Conservation (phyloP, 2,113 vertebrate genomes). For the Maccullochella peelii region DNA sequence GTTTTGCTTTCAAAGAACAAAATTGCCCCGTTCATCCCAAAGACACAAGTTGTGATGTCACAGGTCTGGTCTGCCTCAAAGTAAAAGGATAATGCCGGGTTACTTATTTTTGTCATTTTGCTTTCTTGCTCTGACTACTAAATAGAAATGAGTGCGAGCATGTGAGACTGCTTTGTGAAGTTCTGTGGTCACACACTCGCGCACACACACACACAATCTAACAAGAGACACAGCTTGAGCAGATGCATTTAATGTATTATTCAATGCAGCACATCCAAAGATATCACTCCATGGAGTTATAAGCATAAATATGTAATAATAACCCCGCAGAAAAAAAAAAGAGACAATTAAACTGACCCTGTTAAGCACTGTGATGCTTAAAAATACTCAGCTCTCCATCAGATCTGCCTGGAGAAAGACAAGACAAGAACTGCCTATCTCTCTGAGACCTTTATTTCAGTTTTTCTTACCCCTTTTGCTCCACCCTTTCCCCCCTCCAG, state of each 20-base stretch:
- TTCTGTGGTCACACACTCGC: conserved; percentile 36
- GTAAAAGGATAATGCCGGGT: neutral
- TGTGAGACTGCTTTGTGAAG: conserved; percentile 39
- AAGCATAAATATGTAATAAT: conserved; percentile 81
- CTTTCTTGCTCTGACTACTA: conserved; percentile 8
- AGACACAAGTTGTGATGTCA: neutral
- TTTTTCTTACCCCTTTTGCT: neutral
- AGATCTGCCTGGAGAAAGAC: conserved; percentile 21
- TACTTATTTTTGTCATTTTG: conserved; percentile 1
- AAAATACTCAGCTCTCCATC: conserved; percentile 23
- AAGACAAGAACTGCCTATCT: conserved; percentile 10
- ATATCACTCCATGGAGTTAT: conserved; percentile 67
- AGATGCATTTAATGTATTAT: conserved; percentile 84
- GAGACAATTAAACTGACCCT: conserved; percentile 39
- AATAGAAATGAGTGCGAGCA: conserved; percentile 33
- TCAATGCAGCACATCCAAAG: conserved; percentile 74
- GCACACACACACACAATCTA: conserved; percentile 54
- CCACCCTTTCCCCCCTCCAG: neutral
- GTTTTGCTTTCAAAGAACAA: neutral
- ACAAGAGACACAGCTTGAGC: conserved; percentile 66
- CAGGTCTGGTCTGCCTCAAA: neutral
- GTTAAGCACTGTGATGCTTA: conserved; percentile 40
- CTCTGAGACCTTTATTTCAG: neutral
- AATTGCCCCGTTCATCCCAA: neutral
- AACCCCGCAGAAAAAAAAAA: conserved; percentile 39